Evolutionary conservation across 2,113 vertebrate species (phyloP).

Genomic region (Geococcyx californianus): DNA sequence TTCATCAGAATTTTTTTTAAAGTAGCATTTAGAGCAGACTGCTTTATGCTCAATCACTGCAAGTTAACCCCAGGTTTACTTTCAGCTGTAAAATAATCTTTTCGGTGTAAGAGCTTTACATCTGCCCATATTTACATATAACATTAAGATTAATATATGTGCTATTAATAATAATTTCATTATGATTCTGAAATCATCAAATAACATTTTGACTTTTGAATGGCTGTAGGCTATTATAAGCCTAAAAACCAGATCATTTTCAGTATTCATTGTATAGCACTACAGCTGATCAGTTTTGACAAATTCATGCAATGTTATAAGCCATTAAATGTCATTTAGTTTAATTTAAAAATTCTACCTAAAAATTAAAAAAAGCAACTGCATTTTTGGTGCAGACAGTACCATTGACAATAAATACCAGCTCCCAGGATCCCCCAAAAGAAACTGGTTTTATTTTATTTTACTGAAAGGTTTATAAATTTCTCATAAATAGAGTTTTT

Average conservation of each 20-base stretch:
- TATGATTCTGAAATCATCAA: constrained; percentile 72
- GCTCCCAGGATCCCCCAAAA: neutral
- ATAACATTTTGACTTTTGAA: constrained; percentile 75
- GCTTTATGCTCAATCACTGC: constrained; percentile 25
- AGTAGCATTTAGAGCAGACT: neutral
- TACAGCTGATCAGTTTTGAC: constrained; percentile 65
- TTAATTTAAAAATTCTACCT: constrained; percentile 58
- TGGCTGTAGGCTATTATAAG: constrained; percentile 63
- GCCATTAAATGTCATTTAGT: constrained; percentile 66
- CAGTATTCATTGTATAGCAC: constrained; percentile 60
- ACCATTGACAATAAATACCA: neutral
- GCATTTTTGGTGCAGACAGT: neutral
- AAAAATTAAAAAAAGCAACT: constrained; percentile 53
- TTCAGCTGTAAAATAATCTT: constrained; percentile 51
- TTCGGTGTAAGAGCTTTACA: constrained; percentile 35
- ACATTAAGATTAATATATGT: constrained; percentile 75
- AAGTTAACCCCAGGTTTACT: constrained; percentile 60
- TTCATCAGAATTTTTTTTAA: neutral
- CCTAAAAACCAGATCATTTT: constrained; percentile 65
- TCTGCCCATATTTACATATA: constrained; percentile 64
- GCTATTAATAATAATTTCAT: constrained; percentile 75
- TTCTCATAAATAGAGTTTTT: neutral
- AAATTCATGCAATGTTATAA: constrained; percentile 69
- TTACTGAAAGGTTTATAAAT: neutral
- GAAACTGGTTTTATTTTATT: neutral